These are phyloP conservation scores for Epirrita christyi DNA, from an alignment of 2,888 invertebrate species.

Conservation along the genomic window DNA sequence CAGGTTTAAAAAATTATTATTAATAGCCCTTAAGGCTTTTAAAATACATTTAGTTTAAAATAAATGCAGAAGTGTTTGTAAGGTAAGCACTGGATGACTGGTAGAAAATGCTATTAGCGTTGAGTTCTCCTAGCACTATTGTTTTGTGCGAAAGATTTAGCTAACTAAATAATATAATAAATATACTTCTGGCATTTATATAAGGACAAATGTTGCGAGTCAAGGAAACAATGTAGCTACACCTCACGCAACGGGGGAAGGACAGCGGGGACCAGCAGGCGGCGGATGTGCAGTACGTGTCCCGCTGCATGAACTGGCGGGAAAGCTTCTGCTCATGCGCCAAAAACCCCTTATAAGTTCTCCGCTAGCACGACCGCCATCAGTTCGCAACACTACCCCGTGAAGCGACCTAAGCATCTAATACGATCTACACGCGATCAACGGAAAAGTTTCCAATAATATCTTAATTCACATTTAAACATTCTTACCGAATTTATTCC, in stretches of 20 bases:
- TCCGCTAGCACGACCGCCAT: constrained; percentile 44
- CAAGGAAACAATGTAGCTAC: constrained; percentile 21
- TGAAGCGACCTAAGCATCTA: constrained; percentile 54
- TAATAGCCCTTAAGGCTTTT: no score
- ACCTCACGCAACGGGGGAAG: constrained; percentile 18
- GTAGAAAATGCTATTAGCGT: no score
- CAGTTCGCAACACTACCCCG: constrained; percentile 64
- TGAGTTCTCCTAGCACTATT: no score
- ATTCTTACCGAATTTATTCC: constrained; percentile 35
- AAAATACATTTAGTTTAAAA: no score
- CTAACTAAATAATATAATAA: background rate
- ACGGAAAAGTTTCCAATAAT: constrained; percentile 64
- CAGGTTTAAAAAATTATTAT: no score
- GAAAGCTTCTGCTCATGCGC: constrained; percentile 62
- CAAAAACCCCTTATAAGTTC: constrained; percentile 58
- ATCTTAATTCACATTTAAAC: constrained; percentile 38
- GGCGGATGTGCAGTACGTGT: constrained; percentile 53
- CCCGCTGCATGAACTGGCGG: constrained; percentile 47
- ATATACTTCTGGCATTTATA: background rate
- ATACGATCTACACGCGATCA: constrained; percentile 45
- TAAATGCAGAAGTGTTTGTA: no score
- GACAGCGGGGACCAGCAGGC: constrained; percentile 30
- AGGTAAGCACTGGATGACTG: no score
- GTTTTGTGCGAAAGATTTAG: background rate
- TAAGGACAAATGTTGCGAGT: constrained; percentile 17